Base-by-base conservation (phyloP, 2,888 invertebrate species). In the Podotricha telesiphe region DNA sequence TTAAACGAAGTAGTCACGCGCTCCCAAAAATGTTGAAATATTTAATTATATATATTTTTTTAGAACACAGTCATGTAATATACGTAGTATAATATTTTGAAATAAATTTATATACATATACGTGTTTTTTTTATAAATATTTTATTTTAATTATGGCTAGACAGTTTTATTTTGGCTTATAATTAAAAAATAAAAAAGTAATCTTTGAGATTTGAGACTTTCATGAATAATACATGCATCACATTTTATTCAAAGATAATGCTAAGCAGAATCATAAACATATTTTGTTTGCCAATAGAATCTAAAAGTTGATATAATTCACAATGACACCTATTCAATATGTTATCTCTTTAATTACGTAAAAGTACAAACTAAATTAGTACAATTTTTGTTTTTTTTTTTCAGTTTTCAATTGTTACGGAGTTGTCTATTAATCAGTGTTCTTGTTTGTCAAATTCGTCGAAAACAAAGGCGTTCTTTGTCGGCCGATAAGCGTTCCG, bases 381-480 rank as follows among this genome's bases (percentile, higher is more conserved):
- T 17, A 40, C 48, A 58, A 17, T 66, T 40, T 59, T 55, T n/a
- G n/a, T n/a, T n/a, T n/a, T n/a, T n/a, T n/a, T n/a, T n/a, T n/a
- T n/a, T n/a, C n/a, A n/a, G n/a, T n/a, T n/a, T n/a, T 64, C 37
- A 55, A 40, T 50, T 42, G 45, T 22, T 63, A 28, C 17, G 10
- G 28, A 50, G 15, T n/a, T 34, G 70, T 74, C 69, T 87, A 85
- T 80, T 87, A 90, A 91, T 91, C 90, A 85, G 76, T 83, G 77
- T 77, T 70, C 72, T 73, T 75, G 80, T 80, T 79, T 77, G 84
- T 86, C 82, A 79, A 87, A 87, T 85, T 83, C 78, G 85, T 85
- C 78, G 84, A 89, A 89, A 91, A 91, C 90, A 91, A 89, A 87
- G 84, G 85, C 84, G 79, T 83, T 87, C 87, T 87, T 88, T 89